Evolutionary conservation across 1,140 invertebrate genomes (phyloP).

Genomic region (Pseudomyrmex flavicornis): DNA sequence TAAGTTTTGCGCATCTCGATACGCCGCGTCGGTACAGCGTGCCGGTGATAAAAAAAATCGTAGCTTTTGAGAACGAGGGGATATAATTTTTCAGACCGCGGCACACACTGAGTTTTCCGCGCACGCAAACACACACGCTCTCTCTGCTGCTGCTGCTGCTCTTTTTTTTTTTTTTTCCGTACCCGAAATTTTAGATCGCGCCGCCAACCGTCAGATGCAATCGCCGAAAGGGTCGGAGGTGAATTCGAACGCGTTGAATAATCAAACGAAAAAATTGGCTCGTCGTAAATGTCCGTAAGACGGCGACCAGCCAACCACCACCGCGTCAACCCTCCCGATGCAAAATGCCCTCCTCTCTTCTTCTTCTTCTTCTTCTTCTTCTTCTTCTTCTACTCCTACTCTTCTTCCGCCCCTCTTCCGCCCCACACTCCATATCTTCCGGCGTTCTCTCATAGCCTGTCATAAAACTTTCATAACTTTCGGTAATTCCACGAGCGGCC

Average conservation of each 20-base stretch:
- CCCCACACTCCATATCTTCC: slow-evolving; percentile 8
- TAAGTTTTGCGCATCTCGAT: neutral
- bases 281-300: slow-evolving; percentile 19
- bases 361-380: neutral
- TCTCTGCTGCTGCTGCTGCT: neutral
- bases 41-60: slow-evolving; percentile 18
- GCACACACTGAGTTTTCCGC: neutral
- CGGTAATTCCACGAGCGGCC: slow-evolving; percentile 59
- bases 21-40: neutral
- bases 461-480: slow-evolving; percentile 71
- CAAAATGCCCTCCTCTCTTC: neutral
- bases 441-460: slow-evolving; percentile 38
- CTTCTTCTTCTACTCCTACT: neutral
- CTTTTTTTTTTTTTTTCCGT: slow-evolving; percentile 39
- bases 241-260: slow-evolving; percentile 51
- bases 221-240: slow-evolving; percentile 10
- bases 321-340: neutral
- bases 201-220: slow-evolving; percentile 43
- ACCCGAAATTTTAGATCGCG: slow-evolving; percentile 34
- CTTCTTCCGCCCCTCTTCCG: neutral
- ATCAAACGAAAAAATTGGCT: slow-evolving; percentile 57
- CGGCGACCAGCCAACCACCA: slow-evolving; percentile 2
- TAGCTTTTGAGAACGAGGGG: slow-evolving; percentile 1
- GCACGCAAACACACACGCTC: neutral
- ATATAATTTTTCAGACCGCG: slow-evolving; percentile 22